phyloP scores from a whole-genome alignment of 2,113 vertebrate species.

The Mesocricetus auratus region DNA sequence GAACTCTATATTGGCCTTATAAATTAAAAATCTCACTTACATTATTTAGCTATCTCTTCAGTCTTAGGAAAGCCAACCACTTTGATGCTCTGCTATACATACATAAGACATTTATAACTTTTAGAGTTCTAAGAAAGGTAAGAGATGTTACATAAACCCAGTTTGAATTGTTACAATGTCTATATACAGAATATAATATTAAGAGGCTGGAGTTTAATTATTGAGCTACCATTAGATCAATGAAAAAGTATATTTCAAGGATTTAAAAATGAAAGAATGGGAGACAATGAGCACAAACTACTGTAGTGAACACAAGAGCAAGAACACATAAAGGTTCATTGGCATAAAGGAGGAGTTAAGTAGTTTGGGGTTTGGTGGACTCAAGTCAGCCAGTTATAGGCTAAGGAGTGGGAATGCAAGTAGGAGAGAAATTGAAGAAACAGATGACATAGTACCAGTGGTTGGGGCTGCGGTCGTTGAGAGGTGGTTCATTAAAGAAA shows the following conservation, averaged over 20 bases:
- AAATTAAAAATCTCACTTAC: not conserved
- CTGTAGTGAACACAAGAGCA: not conserved
- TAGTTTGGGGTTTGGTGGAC: not conserved
- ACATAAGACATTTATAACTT: constrained; percentile 15
- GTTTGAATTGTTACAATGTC: not conserved
- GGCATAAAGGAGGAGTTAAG: not conserved
- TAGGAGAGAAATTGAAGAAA: not conserved
- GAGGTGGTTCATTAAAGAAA: not conserved
- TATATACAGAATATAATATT: not conserved
- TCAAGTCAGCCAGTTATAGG: not conserved
- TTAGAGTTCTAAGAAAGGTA: not conserved
- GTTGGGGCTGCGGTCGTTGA: not conserved
- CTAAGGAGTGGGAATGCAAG: not conserved
- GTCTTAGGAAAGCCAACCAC: not conserved
- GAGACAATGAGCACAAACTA: not conserved
- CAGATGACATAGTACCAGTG: not conserved
- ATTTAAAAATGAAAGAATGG: not conserved
- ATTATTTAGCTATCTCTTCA: not conserved
- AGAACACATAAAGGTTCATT: not conserved
- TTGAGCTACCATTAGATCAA: not conserved
- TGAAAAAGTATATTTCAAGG: not conserved
- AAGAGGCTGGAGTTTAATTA: not conserved
- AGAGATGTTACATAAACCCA: not conserved
- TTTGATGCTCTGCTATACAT: not conserved
- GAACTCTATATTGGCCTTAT: not conserved